Conservation (phyloP, 1,140 invertebrate genomes). For the Ooceraea biroi region DNA sequence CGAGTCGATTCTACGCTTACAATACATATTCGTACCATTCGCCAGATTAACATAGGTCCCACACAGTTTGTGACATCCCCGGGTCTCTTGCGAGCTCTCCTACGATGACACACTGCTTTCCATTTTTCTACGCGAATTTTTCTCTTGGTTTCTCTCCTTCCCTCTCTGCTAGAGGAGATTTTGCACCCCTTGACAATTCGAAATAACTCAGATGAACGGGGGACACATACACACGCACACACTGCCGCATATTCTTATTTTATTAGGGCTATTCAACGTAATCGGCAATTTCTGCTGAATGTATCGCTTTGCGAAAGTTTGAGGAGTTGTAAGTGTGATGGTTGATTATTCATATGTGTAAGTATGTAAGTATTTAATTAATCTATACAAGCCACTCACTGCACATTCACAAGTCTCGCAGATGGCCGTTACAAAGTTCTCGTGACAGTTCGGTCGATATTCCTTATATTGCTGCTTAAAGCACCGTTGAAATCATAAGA, state of each 20-base stretch:
- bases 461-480: not conserved
- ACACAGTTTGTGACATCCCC: constrained; percentile 3
- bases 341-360: no score
- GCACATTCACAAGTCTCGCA: no score
- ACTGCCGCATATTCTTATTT: not conserved
- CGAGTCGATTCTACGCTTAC: constrained; percentile 49
- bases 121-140: constrained; percentile 7
- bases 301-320: no score
- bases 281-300: no score
- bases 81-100: not conserved
- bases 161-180: not conserved
- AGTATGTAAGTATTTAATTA: no score
- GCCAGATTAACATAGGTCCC: constrained; percentile 31
- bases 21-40: constrained; percentile 19
- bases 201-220: not conserved
- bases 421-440: no score
- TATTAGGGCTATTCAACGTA: not conserved
- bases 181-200: not conserved
- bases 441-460: not conserved
- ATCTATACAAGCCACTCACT: no score
- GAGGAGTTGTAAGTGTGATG: no score
- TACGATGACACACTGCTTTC: constrained; percentile 21
- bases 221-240: no score
- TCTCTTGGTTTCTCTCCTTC: not conserved
- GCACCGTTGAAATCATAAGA: not conserved